Percentiles rank a stretch among this genome's conserved stretches.
phyloP scores from a whole-genome alignment of 2,888 invertebrate species.

The Aelia acuminata region DNA sequence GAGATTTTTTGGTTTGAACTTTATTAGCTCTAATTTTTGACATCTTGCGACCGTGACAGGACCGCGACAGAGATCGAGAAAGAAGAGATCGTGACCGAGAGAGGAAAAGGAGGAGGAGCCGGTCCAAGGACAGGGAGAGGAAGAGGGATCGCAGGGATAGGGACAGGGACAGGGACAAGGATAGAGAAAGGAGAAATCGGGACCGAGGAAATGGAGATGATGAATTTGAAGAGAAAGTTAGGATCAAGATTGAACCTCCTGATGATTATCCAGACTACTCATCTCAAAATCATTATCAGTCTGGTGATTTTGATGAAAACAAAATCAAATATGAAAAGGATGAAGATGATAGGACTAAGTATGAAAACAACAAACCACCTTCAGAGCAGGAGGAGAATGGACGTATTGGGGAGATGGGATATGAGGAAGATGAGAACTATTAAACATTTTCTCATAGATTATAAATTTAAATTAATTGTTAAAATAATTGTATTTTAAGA shows the following conservation, averaged over 20 bases:
- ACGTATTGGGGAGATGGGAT: constrained; percentile 74
- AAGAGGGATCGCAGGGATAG: constrained; percentile 70
- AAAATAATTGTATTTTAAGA: constrained; percentile 34
- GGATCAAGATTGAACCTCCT: constrained; percentile 87
- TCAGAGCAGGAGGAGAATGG: constrained; percentile 51
- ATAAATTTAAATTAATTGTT: constrained; percentile 49
- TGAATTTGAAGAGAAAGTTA: constrained; percentile 78
- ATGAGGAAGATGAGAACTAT: constrained; percentile 72
- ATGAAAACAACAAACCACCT: constrained; percentile 67
- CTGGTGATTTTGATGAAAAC: constrained; percentile 70
- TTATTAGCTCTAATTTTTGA: too few relatives aligned
- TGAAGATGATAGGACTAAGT: constrained; percentile 62
- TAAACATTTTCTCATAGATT: constrained; percentile 31
- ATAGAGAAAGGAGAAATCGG: constrained; percentile 66
- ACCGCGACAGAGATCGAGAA: constrained; percentile 75
- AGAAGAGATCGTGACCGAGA: constrained; percentile 73
- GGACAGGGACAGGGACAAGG: constrained; percentile 70
- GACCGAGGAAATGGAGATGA: constrained; percentile 70
- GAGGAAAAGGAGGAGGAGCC: constrained; percentile 66
- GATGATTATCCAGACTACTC: constrained; percentile 85
- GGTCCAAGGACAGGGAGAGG: constrained; percentile 71
- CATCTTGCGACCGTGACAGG: too few relatives aligned
- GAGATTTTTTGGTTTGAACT: too few relatives aligned
- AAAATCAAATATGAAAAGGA: constrained; percentile 65
- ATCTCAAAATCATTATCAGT: constrained; percentile 73